Conservation (phyloP, 1,140 invertebrate species). For the Mercenaria mercenaria region DNA sequence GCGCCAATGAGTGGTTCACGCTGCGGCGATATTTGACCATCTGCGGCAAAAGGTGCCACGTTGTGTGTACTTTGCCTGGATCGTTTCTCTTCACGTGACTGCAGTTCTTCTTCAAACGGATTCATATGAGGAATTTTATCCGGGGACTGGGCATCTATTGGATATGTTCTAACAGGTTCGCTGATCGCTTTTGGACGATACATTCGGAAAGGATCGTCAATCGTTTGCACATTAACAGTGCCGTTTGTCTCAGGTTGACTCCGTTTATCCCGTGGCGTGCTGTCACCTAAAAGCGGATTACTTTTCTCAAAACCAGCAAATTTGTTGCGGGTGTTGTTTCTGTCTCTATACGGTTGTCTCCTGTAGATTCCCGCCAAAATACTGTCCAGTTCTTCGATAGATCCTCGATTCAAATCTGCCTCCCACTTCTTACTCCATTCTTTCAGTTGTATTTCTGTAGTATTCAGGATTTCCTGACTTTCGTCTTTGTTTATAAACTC, state of each 20-base stretch:
- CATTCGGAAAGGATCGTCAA: conserved; percentile 5
- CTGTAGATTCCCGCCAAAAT: background rate
- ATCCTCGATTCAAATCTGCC: background rate
- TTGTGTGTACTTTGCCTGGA: background rate
- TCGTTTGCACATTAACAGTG: background rate
- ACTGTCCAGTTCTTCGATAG: conserved; percentile 26
- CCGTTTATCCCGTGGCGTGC: conserved; percentile 11
- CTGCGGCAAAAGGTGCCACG: background rate
- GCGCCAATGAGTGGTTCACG: background rate
- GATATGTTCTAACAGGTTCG: background rate
- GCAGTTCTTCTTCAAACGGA: conserved; percentile 29
- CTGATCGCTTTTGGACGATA: background rate
- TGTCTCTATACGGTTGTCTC: background rate
- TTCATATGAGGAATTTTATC: background rate
- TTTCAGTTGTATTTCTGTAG: background rate
- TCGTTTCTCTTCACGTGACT: background rate
- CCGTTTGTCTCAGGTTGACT: background rate
- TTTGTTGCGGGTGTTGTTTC: background rate
- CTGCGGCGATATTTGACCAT: background rate
- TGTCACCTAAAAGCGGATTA: conserved; percentile 31
- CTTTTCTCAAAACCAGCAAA: conserved; percentile 24
- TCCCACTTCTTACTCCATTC: conserved; percentile 22
- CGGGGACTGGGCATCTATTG: background rate
- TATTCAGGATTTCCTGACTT: conserved; percentile 40
- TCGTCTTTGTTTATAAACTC: conserved; percentile 26